These are phyloP conservation scores for Henricia sp. DNA, from an alignment of 53 echinoderm and acorn worm species.

Conservation along the genomic window DNA sequence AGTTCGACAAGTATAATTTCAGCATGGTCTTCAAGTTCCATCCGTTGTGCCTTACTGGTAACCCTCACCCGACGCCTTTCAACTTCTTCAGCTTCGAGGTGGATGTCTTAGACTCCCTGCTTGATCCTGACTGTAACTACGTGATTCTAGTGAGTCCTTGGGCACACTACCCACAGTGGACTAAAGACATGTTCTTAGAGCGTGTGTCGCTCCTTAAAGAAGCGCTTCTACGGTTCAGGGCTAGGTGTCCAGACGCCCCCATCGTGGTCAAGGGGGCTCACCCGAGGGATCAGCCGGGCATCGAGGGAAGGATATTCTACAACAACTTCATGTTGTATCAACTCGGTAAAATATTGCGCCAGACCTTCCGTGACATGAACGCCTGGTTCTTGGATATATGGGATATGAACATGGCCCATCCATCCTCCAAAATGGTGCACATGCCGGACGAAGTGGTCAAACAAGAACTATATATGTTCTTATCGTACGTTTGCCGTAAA, in stretches of 20 bases:
- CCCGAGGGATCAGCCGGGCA: constrained; percentile 20
- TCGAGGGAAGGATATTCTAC: constrained; percentile 4
- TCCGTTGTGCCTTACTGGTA: constrained; percentile 28
- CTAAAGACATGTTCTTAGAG: constrained; percentile 36
- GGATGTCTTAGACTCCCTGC: constrained; percentile 33
- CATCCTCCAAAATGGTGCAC: background rate
- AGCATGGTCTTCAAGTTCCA: constrained; percentile 59
- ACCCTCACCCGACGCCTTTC: constrained; percentile 10
- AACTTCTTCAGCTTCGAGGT: constrained; percentile 45
- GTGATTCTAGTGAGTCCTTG: constrained; percentile 60
- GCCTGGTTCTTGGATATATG: constrained; percentile 45
- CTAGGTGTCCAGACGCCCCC: constrained; percentile 39
- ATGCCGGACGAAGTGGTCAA: constrained; percentile 32
- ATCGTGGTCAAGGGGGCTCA: constrained; percentile 59
- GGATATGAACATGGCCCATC: constrained; percentile 54
- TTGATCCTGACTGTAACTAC: constrained; percentile 17
- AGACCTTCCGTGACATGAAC: constrained; percentile 20
- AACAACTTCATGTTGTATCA: constrained; percentile 33
- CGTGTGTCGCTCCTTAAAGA: constrained; percentile 41
- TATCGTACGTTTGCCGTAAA: constrained; percentile 50
- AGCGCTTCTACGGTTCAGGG: constrained; percentile 30
- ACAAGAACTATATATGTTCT: constrained; percentile 48
- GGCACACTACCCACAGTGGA: constrained; percentile 67
- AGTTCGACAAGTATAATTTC: constrained; percentile 24
- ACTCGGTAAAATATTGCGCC: constrained; percentile 19